Evolutionary conservation across 2,888 invertebrate species (phyloP), one percentile per base, ranked within the genome.

Genomic region (Ectemnius cavifrons): DNA sequence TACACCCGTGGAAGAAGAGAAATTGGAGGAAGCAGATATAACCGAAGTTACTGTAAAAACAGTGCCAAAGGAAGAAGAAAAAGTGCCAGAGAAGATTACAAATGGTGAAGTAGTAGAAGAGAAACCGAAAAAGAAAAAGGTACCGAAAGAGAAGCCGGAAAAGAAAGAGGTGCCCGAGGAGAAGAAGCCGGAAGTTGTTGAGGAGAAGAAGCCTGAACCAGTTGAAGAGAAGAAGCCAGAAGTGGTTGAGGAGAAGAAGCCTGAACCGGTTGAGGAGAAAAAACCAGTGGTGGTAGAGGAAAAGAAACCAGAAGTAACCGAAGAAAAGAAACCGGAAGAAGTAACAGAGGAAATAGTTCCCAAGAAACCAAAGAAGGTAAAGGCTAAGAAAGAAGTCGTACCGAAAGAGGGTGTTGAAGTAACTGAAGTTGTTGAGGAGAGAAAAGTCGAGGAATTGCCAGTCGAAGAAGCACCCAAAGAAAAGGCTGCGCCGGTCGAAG

Each of bases 11-110:
- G 71, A 86, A 2, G 90, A 90, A 78, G 73, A 86, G 1, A 89
- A 90, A 73, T 6, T 91, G 85, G 89, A 91, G 63, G 79, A 91
- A 2, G 91, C 80, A 6, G 69, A 78, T 60, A 69, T 86, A 37
- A 80, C 82, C 0, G 83, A 88, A 71, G 84, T 89, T 63, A 83
- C 86, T 59, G 79, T 76, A 28, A 85, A 92, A 58, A 88, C 91
- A 63, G 82, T 84, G 16, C 86, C 89, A 2, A 91, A 81, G 4
- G 56, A 73, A 49, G 57, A 52, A 2, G 47, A 72, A 3, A 61
- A 75, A 45, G 49, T 62, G n/a, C 49, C 49, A 6, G 64, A 62
- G 1, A 63, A 75, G 8, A 66, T 63, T 8, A 62, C 27, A n/a
- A 49, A 81, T 18, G 80, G 83, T 23, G 65, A 70, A 46, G 37